A percentile compares a stretch with the other conserved stretches of the same genome.
Evolutionary conservation across 1,140 invertebrate genomes (phyloP).

Genomic region (Muscidifurax raptorellus): DNA sequence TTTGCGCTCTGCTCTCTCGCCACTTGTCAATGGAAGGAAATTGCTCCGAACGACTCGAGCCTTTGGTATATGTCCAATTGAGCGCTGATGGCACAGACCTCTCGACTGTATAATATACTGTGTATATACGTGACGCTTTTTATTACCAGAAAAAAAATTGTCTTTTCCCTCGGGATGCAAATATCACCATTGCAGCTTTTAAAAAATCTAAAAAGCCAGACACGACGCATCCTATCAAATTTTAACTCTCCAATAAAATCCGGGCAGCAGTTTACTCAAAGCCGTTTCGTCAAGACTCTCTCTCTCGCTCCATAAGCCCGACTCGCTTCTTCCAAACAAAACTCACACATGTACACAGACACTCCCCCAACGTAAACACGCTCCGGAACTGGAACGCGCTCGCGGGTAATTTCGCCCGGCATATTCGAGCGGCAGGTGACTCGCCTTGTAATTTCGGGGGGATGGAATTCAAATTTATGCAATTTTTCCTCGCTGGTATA

Average conservation of each 20-base stretch:
- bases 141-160: background rate
- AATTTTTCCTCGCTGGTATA: background rate
- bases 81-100: no score
- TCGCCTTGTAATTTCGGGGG: conserved; percentile 12
- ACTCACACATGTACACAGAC: background rate
- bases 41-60: background rate
- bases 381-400: conserved; percentile 11
- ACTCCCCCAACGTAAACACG: background rate
- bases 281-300: no score
- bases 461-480: conserved; percentile 40
- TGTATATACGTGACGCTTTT: no score
- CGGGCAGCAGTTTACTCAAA: no score
- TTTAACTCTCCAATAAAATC: background rate
- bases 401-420: conserved; percentile 6
- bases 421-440: conserved; percentile 23
- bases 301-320: no score
- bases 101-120: no score
- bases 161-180: no score
- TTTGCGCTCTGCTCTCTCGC: background rate
- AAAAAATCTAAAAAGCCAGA: no score
- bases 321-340: no score
- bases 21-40: background rate
- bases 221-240: background rate
- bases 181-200: no score
- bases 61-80: background rate